These are phyloP conservation scores for Menura novaehollandiae DNA, from an alignment of 2,113 vertebrate genomes.

Conservation along the genomic window DNA sequence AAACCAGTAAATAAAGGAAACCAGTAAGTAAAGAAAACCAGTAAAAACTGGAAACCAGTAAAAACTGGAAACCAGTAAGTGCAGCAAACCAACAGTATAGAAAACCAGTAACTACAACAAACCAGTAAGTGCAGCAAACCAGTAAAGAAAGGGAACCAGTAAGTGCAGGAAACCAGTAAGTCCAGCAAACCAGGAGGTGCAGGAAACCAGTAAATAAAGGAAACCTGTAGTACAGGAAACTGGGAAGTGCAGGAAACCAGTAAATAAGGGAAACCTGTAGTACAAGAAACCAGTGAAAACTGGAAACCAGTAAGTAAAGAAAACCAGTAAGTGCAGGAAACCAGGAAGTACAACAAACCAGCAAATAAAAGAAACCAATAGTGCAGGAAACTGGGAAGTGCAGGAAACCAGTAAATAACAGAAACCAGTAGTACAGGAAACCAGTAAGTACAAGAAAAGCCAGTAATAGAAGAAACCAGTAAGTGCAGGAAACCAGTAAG, in stretches of 20 bases:
- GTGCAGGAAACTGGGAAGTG: background rate
- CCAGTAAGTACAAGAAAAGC: background rate
- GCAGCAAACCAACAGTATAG: too few species aligned
- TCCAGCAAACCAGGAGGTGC: too few species aligned
- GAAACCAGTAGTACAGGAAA: background rate
- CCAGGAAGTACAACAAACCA: background rate
- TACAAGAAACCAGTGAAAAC: background rate
- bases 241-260: background rate
- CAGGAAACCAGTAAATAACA: background rate
- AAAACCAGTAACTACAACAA: too few species aligned
- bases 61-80: too few species aligned
- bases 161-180: too few species aligned
- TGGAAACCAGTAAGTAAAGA: background rate
- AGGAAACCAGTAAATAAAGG: background rate
- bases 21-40: too few species aligned
- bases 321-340: background rate
- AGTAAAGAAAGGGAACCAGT: too few species aligned
- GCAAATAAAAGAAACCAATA: background rate
- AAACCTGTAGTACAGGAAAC: too few species aligned
- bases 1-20: background rate
- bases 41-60: too few species aligned
- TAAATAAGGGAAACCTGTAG: background rate
- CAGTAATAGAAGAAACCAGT: too few species aligned
- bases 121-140: too few species aligned
- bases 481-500: background rate